Conservation (phyloP, 2,888 invertebrate species). For the Teleogryllus oceanicus region DNA sequence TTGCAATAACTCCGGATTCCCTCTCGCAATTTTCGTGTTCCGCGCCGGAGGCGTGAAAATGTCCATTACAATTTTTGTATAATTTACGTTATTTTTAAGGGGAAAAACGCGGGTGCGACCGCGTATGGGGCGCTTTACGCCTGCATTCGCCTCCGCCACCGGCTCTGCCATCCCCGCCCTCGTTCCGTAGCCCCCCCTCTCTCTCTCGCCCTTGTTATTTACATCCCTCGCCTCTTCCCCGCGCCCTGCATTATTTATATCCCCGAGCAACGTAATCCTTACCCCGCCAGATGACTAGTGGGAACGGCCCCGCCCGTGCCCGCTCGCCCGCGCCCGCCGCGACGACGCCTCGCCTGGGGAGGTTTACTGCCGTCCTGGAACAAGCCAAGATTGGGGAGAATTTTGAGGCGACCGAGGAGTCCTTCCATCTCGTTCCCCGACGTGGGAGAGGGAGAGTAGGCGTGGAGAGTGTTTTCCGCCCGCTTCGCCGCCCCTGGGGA, state of each 20-base stretch:
- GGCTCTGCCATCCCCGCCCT: not conserved
- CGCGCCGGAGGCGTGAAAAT: not conserved
- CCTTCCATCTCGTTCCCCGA: not conserved
- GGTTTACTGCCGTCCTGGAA: not conserved
- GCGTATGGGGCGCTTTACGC: not conserved
- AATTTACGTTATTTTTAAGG: constrained; percentile 10
- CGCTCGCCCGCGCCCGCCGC: not conserved
- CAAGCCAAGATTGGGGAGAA: constrained; percentile 10
- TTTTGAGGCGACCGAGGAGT: not conserved
- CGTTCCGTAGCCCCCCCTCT: not conserved
- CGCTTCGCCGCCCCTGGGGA: not conserved
- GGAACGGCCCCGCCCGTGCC: not conserved
- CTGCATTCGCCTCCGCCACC: not conserved
- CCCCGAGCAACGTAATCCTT: constrained; percentile 9
- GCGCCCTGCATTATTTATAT: not conserved
- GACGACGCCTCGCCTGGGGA: not conserved
- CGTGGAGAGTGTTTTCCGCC: not conserved
- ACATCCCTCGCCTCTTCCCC: not conserved
- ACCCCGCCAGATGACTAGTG: constrained; percentile 8
- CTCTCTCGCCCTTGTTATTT: not conserved
- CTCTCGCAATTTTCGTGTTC: not conserved
- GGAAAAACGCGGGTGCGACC: not conserved
- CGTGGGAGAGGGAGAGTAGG: not conserved
- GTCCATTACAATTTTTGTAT: constrained; percentile 10
- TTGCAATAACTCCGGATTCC: not conserved